A percentile compares a stretch with the other conserved stretches of the same genome.
phyloP scores from a whole-genome alignment of 2,797 vertebrate genomes.

The Clarias fuscus region DNA sequence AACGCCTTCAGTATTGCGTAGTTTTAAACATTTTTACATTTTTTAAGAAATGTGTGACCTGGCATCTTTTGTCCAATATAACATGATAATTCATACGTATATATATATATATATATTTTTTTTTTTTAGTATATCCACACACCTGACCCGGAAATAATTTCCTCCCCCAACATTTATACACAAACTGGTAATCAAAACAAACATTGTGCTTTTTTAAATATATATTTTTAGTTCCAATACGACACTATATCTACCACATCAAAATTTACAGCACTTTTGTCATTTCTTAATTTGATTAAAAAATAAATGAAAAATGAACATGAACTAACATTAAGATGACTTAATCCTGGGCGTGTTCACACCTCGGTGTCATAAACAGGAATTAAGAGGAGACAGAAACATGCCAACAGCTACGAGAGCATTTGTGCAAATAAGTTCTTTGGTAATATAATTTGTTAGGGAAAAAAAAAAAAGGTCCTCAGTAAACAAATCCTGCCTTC shows the following conservation, averaged over 20 bases:
- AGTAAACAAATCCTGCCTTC: neutral
- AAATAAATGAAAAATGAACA: neutral
- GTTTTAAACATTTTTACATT: too few species aligned
- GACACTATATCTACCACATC: neutral
- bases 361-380: neutral
- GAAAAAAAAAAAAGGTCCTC: conserved; percentile 19
- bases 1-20: too few species aligned
- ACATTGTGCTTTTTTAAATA: neutral
- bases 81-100: neutral
- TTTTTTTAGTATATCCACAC: neutral
- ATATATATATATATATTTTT: too few species aligned
- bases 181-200: neutral
- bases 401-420: neutral
- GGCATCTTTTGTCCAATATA: neutral
- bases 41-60: neutral
- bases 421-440: conserved; percentile 1
- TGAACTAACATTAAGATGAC: too few species aligned
- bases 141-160: neutral
- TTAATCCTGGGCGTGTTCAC: neutral
- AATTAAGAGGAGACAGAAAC: neutral
- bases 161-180: neutral
- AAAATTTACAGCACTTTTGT: neutral
- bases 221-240: too few species aligned
- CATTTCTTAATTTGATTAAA: neutral
- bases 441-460: conserved; percentile 7